Evolutionary conservation across 2,888 invertebrate genomes (phyloP).

Genomic region (Mycogona germanica): DNA sequence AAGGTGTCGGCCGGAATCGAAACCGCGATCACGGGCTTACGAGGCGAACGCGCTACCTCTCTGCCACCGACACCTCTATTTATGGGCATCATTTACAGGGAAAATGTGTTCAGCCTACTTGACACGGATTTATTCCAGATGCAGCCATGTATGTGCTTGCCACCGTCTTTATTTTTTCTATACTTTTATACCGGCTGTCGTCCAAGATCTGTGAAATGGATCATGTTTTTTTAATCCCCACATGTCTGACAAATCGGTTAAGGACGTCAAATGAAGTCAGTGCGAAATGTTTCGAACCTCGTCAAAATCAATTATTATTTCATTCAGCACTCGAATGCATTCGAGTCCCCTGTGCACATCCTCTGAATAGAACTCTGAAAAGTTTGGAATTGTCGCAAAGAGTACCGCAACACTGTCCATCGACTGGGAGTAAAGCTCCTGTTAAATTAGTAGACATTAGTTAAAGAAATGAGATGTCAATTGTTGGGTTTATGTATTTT

Average conservation of each 20-base stretch:
- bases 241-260: not conserved
- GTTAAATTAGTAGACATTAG: slow-evolving; percentile 23
- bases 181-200: slow-evolving; percentile 68
- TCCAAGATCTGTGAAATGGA: slow-evolving; percentile 57
- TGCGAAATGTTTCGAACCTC: no score
- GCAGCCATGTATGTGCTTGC: slow-evolving; percentile 93
- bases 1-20: no score
- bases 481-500: not conserved
- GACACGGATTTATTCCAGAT: slow-evolving; percentile 72
- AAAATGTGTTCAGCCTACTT: slow-evolving; percentile 29
- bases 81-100: no score
- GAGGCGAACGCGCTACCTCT: no score
- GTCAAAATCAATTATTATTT: slow-evolving; percentile 79
- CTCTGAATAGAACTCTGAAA: slow-evolving; percentile 96
- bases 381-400: slow-evolving; percentile 97
- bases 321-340: slow-evolving; percentile 91
- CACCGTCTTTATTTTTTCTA: slow-evolving; percentile 93
- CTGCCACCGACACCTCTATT: no score
- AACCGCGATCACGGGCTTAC: no score
- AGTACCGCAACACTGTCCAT: slow-evolving; percentile 82
- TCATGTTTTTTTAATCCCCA: not conserved
- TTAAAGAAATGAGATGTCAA: not conserved
- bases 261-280: no score
- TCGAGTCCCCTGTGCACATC: slow-evolving; percentile 95
- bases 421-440: slow-evolving; percentile 71